A percentile compares a stretch with the other conserved stretches of the same genome.
phyloP scores from a whole-genome alignment of 2,797 vertebrate species.

The Molossus alvarezi region DNA sequence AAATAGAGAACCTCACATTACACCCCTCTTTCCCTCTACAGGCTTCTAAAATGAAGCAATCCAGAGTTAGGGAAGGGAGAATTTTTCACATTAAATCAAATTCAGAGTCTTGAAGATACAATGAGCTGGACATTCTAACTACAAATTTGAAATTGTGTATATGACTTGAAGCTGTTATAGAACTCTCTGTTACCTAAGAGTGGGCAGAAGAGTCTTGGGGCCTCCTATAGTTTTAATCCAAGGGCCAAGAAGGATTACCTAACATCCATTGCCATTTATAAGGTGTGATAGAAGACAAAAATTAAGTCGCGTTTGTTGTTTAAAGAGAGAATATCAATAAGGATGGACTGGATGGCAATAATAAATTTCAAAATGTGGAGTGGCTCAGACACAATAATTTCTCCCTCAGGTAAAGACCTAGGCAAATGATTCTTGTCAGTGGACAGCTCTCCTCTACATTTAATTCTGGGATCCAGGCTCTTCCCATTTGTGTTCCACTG shows the following conservation, averaged over 20 bases:
- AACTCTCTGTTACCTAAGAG: conserved; percentile 19
- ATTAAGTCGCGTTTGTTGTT: conserved; percentile 44
- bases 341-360: background rate
- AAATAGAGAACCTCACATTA: conserved; percentile 1
- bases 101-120: conserved; percentile 33
- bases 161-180: conserved; percentile 23
- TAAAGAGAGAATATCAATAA: conserved; percentile 49
- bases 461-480: background rate
- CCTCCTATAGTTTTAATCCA: conserved; percentile 48
- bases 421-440: background rate
- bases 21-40: background rate
- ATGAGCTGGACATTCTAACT: conserved; percentile 28
- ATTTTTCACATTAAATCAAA: conserved; percentile 48
- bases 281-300: conserved; percentile 4
- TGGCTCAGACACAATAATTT: conserved; percentile 33
- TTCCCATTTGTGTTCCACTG: background rate
- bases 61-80: background rate
- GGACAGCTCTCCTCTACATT: background rate
- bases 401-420: conserved; percentile 33
- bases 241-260: conserved; percentile 7
- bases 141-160: conserved; percentile 38
- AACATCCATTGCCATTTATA: conserved; percentile 39
- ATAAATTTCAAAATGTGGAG: conserved; percentile 11
- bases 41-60: background rate
- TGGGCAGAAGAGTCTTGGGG: background rate